These are phyloP conservation scores for Chascanopsetta lugubris DNA, from an alignment of 2,113 vertebrate genomes.

Conservation along the genomic window DNA sequence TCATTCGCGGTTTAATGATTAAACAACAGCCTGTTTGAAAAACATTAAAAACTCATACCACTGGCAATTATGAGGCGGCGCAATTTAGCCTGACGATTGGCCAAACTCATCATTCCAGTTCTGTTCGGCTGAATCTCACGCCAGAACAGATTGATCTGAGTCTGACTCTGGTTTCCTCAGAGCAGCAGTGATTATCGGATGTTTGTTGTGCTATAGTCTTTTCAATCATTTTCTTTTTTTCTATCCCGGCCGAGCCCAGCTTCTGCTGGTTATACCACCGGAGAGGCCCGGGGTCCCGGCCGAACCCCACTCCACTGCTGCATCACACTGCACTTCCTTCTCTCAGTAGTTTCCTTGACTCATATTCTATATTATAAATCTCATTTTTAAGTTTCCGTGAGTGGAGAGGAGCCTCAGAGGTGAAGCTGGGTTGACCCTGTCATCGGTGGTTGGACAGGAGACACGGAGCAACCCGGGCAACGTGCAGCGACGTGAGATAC, in stretches of 20 bases:
- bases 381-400: constrained; percentile 53
- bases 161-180: constrained; percentile 43
- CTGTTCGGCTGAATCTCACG: constrained; percentile 39
- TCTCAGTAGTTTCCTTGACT: background rate
- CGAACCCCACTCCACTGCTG: constrained; percentile 2
- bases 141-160: constrained; percentile 49
- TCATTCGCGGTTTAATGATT: constrained; percentile 63
- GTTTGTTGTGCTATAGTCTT: constrained; percentile 45
- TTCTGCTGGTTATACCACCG: constrained; percentile 33
- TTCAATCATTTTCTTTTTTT: constrained; percentile 54
- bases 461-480: constrained; percentile 69
- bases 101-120: constrained; percentile 35
- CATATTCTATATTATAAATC: constrained; percentile 40
- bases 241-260: constrained; percentile 30
- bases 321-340: constrained; percentile 1
- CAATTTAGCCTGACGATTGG: constrained; percentile 36
- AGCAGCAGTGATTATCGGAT: constrained; percentile 58
- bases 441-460: constrained; percentile 50
- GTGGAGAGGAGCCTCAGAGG: background rate
- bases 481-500: constrained; percentile 33
- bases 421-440: background rate
- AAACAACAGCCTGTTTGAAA: constrained; percentile 39
- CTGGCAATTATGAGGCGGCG: constrained; percentile 27
- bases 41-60: constrained; percentile 29
- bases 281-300: no score